phyloP scores from a whole-genome alignment of 1,140 invertebrate genomes.

The Hylaeus anthracinus region DNA sequence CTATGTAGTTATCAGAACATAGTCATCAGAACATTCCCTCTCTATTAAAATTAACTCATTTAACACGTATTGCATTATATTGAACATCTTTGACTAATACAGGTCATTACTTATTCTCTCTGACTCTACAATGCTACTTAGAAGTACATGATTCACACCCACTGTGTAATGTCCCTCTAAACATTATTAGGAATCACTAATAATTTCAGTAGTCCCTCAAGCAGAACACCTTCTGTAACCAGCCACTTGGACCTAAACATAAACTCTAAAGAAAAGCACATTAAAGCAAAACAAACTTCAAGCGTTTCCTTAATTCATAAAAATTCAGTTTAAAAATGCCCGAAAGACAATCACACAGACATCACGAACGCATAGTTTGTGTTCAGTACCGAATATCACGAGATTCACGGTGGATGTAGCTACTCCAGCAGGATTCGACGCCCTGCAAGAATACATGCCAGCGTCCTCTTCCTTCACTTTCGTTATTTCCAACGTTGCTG shows the following conservation, averaged over 20 bases:
- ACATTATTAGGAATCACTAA: too few relatives aligned
- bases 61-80: not conserved
- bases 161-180: too few relatives aligned
- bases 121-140: too few relatives aligned
- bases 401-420: constrained; percentile 90
- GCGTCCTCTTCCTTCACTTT: constrained; percentile 86
- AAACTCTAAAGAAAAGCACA: not conserved
- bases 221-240: too few relatives aligned
- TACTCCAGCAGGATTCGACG: constrained; percentile 88
- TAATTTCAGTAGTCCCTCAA: too few relatives aligned
- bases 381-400: constrained; percentile 84
- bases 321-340: not conserved
- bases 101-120: too few relatives aligned
- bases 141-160: too few relatives aligned
- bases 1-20: too few relatives aligned
- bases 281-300: not conserved
- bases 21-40: too few relatives aligned
- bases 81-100: not conserved
- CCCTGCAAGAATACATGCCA: constrained; percentile 90
- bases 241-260: not conserved
- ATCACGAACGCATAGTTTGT: constrained; percentile 32
- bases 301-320: not conserved
- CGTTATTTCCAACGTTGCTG: constrained; percentile 85
- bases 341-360: constrained; percentile 37
- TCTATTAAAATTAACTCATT: too few relatives aligned